These are phyloP conservation scores for Heliothis subflexa DNA, from an alignment of 1,140 invertebrate genomes.

Conservation along the genomic window DNA sequence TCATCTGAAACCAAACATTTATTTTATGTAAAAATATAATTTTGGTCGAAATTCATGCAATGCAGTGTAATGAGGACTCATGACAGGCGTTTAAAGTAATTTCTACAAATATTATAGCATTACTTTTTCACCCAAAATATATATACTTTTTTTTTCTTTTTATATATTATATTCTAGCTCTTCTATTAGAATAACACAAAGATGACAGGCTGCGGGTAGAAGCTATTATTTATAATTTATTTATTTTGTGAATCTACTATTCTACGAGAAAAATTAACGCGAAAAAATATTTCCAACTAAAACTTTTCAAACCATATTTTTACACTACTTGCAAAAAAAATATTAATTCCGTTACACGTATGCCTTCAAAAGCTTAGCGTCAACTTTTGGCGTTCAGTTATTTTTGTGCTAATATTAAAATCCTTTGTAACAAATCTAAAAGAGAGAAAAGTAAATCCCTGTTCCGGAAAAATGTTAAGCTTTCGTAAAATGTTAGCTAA, in stretches of 20 bases:
- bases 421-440: constrained; percentile 28
- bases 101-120: too few relatives aligned
- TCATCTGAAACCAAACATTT: constrained; percentile 65
- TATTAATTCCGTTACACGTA: constrained; percentile 39
- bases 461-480: constrained; percentile 1
- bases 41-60: not conserved
- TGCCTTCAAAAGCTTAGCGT: constrained; percentile 28
- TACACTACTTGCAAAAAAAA: constrained; percentile 1
- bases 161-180: too few relatives aligned
- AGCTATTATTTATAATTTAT: too few relatives aligned
- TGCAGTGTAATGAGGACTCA: not conserved
- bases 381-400: constrained; percentile 16
- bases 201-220: too few relatives aligned
- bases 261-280: too few relatives aligned
- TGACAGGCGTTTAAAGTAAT: too few relatives aligned
- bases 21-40: not conserved
- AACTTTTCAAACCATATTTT: too few relatives aligned
- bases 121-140: too few relatives aligned
- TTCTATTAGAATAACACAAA: too few relatives aligned
- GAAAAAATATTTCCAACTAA: too few relatives aligned
- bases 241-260: too few relatives aligned
- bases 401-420: constrained; percentile 34
- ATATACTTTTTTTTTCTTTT: too few relatives aligned
- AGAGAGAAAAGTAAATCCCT: constrained; percentile 18
- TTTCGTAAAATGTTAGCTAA: constrained; percentile 20